A percentile compares a stretch with the other conserved stretches of the same genome.
Evolutionary conservation across 2,888 invertebrate species (phyloP).

Genomic region (Trissolcus brochymenae): DNA sequence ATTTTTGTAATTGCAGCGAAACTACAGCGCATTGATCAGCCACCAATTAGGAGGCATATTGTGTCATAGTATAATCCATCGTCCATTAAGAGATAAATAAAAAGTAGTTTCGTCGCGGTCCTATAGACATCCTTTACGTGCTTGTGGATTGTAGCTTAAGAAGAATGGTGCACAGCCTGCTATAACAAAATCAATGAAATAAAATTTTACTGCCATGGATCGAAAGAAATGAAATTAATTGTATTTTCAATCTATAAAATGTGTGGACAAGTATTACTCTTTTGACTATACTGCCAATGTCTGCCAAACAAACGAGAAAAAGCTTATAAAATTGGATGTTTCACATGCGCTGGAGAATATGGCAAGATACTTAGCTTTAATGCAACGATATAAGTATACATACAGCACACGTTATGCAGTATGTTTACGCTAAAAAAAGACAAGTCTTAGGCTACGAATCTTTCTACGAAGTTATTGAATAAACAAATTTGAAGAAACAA

Average conservation of each 20-base stretch:
- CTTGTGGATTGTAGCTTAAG: constrained; percentile 63
- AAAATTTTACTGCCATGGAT: constrained; percentile 12
- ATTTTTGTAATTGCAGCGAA: constrained; percentile 74
- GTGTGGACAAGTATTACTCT: no score
- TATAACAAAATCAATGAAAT: constrained; percentile 19
- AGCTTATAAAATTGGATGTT: no score
- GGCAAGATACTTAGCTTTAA: constrained; percentile 48
- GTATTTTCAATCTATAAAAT: no score
- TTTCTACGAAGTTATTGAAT: no score
- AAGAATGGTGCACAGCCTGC: constrained; percentile 61
- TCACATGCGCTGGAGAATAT: constrained; percentile 40
- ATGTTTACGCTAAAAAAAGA: no score
- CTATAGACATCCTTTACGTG: constrained; percentile 64
- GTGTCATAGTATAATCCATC: constrained; percentile 71
- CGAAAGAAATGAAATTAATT: not conserved
- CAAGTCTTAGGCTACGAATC: no score
- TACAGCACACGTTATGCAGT: constrained; percentile 7
- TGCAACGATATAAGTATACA: constrained; percentile 32
- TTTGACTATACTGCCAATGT: constrained; percentile 66
- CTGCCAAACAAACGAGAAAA: constrained; percentile 66
- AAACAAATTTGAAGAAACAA: no score
- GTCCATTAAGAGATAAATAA: constrained; percentile 67
- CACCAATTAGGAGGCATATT: constrained; percentile 73
- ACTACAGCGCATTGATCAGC: constrained; percentile 76
- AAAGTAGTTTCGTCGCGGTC: constrained; percentile 65